A percentile compares a stretch with the other conserved stretches of the same genome.
These are phyloP conservation scores for Rhinichthys osculus DNA, from an alignment of 2,797 vertebrate genomes.

Conservation along the genomic window DNA sequence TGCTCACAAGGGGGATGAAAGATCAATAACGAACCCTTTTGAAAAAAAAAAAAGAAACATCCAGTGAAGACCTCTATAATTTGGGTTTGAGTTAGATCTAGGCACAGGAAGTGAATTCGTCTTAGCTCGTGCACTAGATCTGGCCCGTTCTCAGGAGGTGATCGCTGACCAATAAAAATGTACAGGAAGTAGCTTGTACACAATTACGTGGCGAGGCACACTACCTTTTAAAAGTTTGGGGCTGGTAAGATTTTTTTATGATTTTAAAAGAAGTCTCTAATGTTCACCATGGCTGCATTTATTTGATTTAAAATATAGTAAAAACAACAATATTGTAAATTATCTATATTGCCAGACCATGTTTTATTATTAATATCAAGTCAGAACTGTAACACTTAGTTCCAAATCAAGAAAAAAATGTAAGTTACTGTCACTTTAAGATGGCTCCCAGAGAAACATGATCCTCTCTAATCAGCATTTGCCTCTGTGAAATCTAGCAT, in stretches of 20 bases:
- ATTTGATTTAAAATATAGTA: background rate
- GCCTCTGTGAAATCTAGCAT: conserved; percentile 75
- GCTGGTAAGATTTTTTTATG: background rate
- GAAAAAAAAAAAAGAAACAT: conserved; percentile 53
- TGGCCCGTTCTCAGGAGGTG: conserved; percentile 48
- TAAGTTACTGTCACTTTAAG: conserved; percentile 64
- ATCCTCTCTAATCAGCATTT: conserved; percentile 70
- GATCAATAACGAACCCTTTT: conserved; percentile 71
- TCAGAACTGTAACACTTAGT: background rate
- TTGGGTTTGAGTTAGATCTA: conserved; percentile 64
- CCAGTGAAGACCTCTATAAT: conserved; percentile 63
- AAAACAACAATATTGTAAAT: background rate
- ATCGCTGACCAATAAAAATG: conserved; percentile 59
- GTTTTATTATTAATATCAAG: background rate
- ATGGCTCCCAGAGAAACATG: conserved; percentile 66
- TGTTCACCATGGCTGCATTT: background rate
- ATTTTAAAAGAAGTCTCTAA: background rate
- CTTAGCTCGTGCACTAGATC: conserved; percentile 9
- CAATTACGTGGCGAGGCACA: conserved; percentile 35
- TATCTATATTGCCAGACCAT: background rate
- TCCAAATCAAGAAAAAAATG: conserved; percentile 9
- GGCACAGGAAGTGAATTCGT: conserved; percentile 46
- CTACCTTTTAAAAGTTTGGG: background rate
- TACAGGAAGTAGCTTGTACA: conserved; percentile 54
- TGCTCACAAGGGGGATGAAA: conserved; percentile 66